Evolutionary conservation across 1,140 invertebrate species (phyloP).

Genomic region (Drosophila dunni): DNA sequence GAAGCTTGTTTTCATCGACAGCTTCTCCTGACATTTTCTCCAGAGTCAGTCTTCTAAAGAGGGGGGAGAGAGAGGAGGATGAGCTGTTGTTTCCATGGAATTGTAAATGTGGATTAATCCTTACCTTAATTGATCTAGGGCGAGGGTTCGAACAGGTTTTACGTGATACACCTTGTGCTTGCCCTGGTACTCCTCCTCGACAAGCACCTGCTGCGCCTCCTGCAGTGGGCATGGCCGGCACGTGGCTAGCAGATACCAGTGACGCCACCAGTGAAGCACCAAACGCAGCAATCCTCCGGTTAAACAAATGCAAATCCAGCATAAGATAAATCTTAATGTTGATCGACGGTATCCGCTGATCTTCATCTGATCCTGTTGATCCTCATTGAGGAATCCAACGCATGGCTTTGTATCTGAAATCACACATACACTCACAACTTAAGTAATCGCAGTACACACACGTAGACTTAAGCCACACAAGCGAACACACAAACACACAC

Average conservation of each 20-base stretch:
- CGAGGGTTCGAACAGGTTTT: slow-evolving; percentile 85
- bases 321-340: slow-evolving; percentile 85
- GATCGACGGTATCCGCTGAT: slow-evolving; percentile 88
- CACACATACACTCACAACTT: too few relatives aligned
- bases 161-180: slow-evolving; percentile 89
- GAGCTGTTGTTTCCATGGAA: not conserved
- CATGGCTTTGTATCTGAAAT: slow-evolving; percentile 68
- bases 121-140: slow-evolving; percentile 71
- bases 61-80: too few relatives aligned
- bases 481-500: not conserved
- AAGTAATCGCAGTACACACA: not conserved
- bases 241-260: slow-evolving; percentile 90
- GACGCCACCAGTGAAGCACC: slow-evolving; percentile 95
- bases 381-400: slow-evolving; percentile 86
- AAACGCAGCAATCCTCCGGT: slow-evolving; percentile 91
- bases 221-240: slow-evolving; percentile 89
- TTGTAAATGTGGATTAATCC: not conserved
- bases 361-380: slow-evolving; percentile 89
- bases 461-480: not conserved
- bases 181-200: slow-evolving; percentile 90
- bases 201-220: slow-evolving; percentile 91
- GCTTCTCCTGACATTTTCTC: slow-evolving; percentile 19
- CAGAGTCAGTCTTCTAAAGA: slow-evolving; percentile 35
- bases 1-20: slow-evolving; percentile 59
- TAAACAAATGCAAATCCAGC: slow-evolving; percentile 88